Base-by-base conservation (phyloP, 2,797 vertebrate genomes). In the Tangara arthus region DNA sequence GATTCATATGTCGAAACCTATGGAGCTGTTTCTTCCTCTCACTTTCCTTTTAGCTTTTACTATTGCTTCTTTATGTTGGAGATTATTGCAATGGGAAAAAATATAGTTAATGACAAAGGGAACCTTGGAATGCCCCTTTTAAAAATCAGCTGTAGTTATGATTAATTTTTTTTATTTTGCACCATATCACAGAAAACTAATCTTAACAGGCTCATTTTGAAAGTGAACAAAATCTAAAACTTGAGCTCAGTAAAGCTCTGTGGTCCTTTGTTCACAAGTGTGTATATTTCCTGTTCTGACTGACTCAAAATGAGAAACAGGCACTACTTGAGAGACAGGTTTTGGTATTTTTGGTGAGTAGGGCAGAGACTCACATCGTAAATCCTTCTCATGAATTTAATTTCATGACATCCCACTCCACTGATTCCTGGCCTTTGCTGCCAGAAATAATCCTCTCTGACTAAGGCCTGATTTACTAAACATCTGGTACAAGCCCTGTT, bases 361-460 rank as follows among this genome's bases (percentile, higher is more conserved):
- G 90, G 87, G 73, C 94, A 94, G 92, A 87, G 75, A 71, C 87
- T 73, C 21, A 1, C 56, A n/a, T 84, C 4, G 2, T 82, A 96
- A 96, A 95, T 95, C 93, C 89, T 93, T 69, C 69, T 79, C 63
- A 22, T 87, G 68, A 71, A 26, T 90, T 87, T 91, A 77, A 89
- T 95, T 95, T 95, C 81, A 46, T 94, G 89, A 89, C 81, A 95
- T 93, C 90, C 56, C 65, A 60, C 93, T 94, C 65, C 73, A 82
- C 75, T 83, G 86, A 94, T 93, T 89, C 69, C 41, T 91, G 76
- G 81, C 72, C 81, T 93, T 75, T 88, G 87, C 95, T 96, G 91
- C 80, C 95, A 95, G 91, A 84, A 96, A 76, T 96, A 97, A 96
- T 96, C 93, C 94, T 95, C 89, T 90, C 79, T 95, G 95, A 94